These are phyloP conservation scores for Thymelicus lineola DNA, from an alignment of 2,888 invertebrate species.

Conservation along the genomic window DNA sequence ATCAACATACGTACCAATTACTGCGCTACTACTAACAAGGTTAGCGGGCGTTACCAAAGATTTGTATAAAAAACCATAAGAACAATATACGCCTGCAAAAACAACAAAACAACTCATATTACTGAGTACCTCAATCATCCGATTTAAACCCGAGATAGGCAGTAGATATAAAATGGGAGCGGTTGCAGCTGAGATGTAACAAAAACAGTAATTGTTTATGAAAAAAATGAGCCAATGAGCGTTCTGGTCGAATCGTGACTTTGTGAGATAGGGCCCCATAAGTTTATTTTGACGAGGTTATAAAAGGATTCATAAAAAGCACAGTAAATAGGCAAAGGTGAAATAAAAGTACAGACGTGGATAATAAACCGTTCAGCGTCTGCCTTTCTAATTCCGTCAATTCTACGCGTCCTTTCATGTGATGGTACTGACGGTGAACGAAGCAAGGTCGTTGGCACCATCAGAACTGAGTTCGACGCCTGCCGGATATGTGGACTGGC, in stretches of 20 bases:
- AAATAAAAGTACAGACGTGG: conserved; percentile 18
- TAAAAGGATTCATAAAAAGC: conserved; percentile 31
- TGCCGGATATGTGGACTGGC: conserved; percentile 48
- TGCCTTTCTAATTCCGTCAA: conserved; percentile 38
- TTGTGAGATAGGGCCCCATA: conserved; percentile 6
- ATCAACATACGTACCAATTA: conserved; percentile 2
- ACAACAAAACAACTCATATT: conserved; percentile 25
- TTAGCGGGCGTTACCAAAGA: neutral
- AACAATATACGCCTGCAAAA: conserved; percentile 16
- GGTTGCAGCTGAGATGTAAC: conserved; percentile 14
- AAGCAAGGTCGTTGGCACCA: conserved; percentile 52
- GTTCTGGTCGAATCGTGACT: conserved; percentile 22
- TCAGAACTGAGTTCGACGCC: conserved; percentile 45
- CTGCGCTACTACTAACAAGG: neutral
- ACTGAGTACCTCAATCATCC: conserved; percentile 40
- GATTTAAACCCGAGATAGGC: conserved; percentile 41
- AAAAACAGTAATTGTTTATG: conserved; percentile 40
- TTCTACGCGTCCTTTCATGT: conserved; percentile 43
- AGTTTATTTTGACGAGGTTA: conserved; percentile 28
- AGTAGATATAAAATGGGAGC: conserved; percentile 25
- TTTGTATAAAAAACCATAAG: conserved; percentile 6
- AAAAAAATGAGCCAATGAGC: conserved; percentile 33
- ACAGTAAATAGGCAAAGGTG: conserved; percentile 23
- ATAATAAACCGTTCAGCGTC: conserved; percentile 27
- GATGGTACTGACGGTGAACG: conserved; percentile 35